A percentile compares a stretch with the other conserved stretches of the same genome.
Evolutionary conservation across 2,888 invertebrate species (phyloP).

Genomic region (Phoronis australis): DNA sequence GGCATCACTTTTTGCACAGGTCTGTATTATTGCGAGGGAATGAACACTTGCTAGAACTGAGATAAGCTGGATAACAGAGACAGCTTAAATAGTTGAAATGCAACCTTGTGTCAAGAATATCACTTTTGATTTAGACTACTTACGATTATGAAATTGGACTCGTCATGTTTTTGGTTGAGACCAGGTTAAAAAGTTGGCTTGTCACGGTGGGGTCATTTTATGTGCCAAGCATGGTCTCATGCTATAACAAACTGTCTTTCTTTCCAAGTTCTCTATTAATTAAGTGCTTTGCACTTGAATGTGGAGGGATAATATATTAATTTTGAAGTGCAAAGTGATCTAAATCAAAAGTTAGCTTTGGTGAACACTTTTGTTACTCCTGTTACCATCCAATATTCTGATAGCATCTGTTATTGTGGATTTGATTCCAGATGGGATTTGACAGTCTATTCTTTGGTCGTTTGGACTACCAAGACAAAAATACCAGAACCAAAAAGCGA

Average conservation of each 20-base stretch:
- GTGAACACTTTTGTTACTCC: background rate
- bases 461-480: slow-evolving; percentile 79
- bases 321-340: background rate
- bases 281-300: too few species aligned
- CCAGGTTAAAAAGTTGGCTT: too few species aligned
- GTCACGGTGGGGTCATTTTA: too few species aligned
- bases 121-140: background rate
- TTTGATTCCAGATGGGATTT: slow-evolving; percentile 72
- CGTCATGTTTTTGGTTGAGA: too few species aligned
- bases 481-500: slow-evolving; percentile 58
- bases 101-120: background rate
- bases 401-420: background rate
- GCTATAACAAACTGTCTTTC: too few species aligned
- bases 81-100: background rate
- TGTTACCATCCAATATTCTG: background rate
- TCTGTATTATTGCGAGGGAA: slow-evolving; percentile 20
- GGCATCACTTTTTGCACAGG: slow-evolving; percentile 62
- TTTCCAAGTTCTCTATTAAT: too few species aligned
- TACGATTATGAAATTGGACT: background rate
- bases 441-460: slow-evolving; percentile 83
- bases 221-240: too few species aligned
- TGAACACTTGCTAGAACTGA: background rate
- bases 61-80: background rate
- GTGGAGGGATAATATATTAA: too few species aligned
- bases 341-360: too few species aligned